Evolutionary conservation across 2,888 invertebrate genomes (phyloP).

Genomic region (Oligia fasciuncula): DNA sequence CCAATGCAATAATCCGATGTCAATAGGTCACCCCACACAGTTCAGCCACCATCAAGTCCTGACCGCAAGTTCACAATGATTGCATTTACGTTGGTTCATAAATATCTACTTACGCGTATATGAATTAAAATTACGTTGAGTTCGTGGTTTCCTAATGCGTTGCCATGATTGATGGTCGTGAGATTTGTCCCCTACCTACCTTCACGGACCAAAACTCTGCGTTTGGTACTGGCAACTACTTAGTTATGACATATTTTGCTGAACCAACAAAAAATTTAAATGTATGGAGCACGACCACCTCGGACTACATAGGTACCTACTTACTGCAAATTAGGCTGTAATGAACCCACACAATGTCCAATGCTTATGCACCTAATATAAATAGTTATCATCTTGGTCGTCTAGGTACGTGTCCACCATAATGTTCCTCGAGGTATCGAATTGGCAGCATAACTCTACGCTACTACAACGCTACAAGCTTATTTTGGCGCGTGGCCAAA

Average conservation of each 20-base stretch:
- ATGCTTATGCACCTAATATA: neutral
- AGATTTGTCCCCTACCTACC: constrained; percentile 4
- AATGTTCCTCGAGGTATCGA: neutral
- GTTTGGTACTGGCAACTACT: neutral
- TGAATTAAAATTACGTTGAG: constrained; percentile 15
- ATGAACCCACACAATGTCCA: neutral
- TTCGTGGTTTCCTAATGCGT: constrained; percentile 34
- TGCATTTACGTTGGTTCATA: constrained; percentile 10
- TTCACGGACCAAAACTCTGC: neutral
- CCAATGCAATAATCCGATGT: neutral
- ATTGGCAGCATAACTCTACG: neutral
- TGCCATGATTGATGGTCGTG: constrained; percentile 8
- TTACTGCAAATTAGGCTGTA: neutral
- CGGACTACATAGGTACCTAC: neutral
- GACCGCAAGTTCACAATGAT: constrained; percentile 40
- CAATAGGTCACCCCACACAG: neutral
- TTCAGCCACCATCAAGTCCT: constrained; percentile 26
- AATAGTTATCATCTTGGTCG: neutral
- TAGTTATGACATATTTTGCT: neutral
- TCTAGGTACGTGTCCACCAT: neutral
- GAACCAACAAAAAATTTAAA: neutral
- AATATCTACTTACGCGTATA: neutral
- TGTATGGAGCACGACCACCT: too few relatives aligned
- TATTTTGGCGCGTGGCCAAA: neutral
- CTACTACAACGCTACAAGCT: neutral